phyloP scores from a whole-genome alignment of 2,888 invertebrate species.

The Scaptomyza polygonia region DNA sequence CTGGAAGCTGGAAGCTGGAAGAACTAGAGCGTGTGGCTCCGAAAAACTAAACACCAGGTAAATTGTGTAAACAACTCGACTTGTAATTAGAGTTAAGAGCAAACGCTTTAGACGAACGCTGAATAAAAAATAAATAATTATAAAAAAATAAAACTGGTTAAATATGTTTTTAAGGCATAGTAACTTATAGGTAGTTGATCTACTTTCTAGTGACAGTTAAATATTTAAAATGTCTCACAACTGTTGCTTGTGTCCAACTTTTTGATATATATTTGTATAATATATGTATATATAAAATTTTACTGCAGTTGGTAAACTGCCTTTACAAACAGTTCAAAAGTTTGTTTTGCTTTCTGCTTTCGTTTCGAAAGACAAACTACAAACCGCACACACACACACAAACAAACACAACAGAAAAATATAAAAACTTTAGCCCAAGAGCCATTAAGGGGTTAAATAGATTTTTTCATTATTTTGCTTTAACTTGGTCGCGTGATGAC shows the following conservation, averaged over 20 bases:
- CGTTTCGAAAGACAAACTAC: constrained; percentile 46
- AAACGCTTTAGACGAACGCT: constrained; percentile 12
- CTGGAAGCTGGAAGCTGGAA: constrained; percentile 16
- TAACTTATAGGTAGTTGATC: neutral
- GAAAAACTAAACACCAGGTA: constrained; percentile 71
- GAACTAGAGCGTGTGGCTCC: constrained; percentile 66
- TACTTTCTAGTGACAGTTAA: neutral
- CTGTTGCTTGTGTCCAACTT: constrained; percentile 51
- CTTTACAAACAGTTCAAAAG: constrained; percentile 50
- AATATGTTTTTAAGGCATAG: neutral
- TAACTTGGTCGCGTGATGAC: constrained; percentile 35
- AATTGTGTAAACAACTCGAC: constrained; percentile 66
- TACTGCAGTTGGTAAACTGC: constrained; percentile 24
- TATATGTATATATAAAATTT: constrained; percentile 14
- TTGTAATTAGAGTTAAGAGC: constrained; percentile 57
- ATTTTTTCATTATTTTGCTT: constrained; percentile 58
- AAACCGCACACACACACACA: constrained; percentile 27
- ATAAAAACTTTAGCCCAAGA: constrained; percentile 57
- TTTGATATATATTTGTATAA: neutral
- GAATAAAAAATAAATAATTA: constrained; percentile 22
- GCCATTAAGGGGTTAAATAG: constrained; percentile 80
- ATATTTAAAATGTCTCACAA: constrained; percentile 37
- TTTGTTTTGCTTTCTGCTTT: constrained; percentile 34
- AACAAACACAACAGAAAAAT: constrained; percentile 6
- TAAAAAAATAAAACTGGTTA: constrained; percentile 13